These are phyloP conservation scores for Chitala chitala DNA, from an alignment of 2,113 vertebrate species.

Conservation along the genomic window DNA sequence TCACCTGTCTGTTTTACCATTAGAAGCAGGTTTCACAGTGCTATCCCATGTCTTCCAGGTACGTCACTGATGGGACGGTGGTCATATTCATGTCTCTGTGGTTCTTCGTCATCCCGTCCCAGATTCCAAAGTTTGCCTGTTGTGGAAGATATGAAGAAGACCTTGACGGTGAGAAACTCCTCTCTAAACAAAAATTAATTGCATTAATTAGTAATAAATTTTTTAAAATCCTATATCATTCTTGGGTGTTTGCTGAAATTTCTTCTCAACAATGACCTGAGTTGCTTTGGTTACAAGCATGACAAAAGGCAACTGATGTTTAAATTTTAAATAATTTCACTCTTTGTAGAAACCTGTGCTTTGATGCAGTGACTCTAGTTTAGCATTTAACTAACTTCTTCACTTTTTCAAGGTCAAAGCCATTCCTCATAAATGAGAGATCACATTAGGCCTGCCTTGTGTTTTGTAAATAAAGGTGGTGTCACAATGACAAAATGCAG, in stretches of 20 bases:
- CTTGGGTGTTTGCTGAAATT: not conserved
- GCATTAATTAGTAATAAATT: too few relatives aligned
- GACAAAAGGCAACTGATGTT: too few relatives aligned
- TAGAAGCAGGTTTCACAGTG: not conserved
- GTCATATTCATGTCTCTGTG: constrained; percentile 62
- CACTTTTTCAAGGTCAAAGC: not conserved
- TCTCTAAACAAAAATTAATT: not conserved
- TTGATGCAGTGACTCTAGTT: too few relatives aligned
- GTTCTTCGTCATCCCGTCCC: constrained; percentile 72
- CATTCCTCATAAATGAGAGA: constrained; percentile 23
- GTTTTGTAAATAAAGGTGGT: constrained; percentile 50
- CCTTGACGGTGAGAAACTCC: not conserved
- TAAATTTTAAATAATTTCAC: too few relatives aligned
- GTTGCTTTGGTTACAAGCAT: too few relatives aligned
- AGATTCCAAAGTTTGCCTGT: constrained; percentile 35
- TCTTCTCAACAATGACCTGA: not conserved
- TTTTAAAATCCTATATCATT: too few relatives aligned
- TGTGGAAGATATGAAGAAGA: not conserved
- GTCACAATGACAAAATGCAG: constrained; percentile 40
- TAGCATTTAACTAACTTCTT: too few relatives aligned
- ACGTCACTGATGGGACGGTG: constrained; percentile 66
- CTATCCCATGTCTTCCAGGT: constrained; percentile 45
- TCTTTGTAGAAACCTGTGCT: too few relatives aligned
- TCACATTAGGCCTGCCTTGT: too few relatives aligned
- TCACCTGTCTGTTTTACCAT: not conserved